Percentiles rank a stretch among this genome's conserved stretches.
Conservation (phyloP, 2,113 vertebrate genomes). For the Mugil cephalus region DNA sequence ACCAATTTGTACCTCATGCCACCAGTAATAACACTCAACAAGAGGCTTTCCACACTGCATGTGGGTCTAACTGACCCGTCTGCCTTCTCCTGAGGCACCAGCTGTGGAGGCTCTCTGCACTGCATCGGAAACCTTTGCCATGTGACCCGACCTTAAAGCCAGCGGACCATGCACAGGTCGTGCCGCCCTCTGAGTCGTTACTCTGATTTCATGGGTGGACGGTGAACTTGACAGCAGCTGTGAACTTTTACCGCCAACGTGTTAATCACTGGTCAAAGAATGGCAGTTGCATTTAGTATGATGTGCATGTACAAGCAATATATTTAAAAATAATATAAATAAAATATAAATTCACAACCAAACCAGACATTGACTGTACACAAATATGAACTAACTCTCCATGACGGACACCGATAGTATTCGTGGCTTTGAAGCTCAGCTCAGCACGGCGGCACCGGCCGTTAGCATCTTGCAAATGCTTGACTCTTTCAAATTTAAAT, state of each 20-base stretch:
- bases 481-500: too few species aligned
- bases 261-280: not conserved
- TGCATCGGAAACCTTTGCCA: constrained; percentile 23
- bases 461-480: too few species aligned
- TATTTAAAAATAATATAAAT: too few species aligned
- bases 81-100: constrained; percentile 20
- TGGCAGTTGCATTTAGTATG: too few species aligned
- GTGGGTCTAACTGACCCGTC: constrained; percentile 22
- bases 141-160: not conserved
- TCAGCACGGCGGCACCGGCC: too few species aligned
- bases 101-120: constrained; percentile 27
- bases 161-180: constrained; percentile 5
- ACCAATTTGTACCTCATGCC: not conserved
- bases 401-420: too few species aligned
- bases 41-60: constrained; percentile 2
- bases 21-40: not conserved
- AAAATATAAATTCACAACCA: too few species aligned
- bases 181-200: not conserved
- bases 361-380: too few species aligned
- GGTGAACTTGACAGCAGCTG: not conserved
- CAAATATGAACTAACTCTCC: too few species aligned
- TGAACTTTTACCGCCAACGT: not conserved
- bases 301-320: too few species aligned
- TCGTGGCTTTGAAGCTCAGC: too few species aligned
- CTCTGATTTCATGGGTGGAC: constrained; percentile 29